Conservation (phyloP, 2,113 vertebrate species). For the Saguinus midas region DNA sequence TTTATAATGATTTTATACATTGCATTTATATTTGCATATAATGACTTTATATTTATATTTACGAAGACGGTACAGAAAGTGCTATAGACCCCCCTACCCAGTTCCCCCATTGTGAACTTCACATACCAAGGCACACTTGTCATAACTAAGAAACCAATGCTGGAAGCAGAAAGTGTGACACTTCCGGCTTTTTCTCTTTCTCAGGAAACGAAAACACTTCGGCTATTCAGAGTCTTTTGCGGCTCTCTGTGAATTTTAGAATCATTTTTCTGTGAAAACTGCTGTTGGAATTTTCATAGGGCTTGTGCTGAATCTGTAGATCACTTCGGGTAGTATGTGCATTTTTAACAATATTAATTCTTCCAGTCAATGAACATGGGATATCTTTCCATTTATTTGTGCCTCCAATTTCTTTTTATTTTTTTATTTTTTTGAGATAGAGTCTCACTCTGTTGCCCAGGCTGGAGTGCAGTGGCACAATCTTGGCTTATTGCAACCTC, state of each 20-base stretch:
- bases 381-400: background rate
- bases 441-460: too few species aligned
- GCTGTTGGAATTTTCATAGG: background rate
- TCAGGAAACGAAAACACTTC: too few species aligned
- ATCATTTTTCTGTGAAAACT: background rate
- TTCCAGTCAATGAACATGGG: background rate
- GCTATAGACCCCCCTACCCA: background rate
- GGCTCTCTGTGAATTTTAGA: background rate
- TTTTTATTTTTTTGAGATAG: too few species aligned
- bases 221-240: background rate
- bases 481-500: too few species aligned
- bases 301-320: background rate
- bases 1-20: background rate
- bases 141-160: background rate
- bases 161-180: background rate
- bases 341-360: background rate
- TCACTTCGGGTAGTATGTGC: background rate
- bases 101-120: accelerated
- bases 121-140: background rate
- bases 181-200: background rate
- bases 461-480: too few species aligned
- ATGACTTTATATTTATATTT: too few species aligned
- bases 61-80: background rate
- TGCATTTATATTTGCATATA: too few species aligned
- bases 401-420: background rate